These are phyloP conservation scores for Trissolcus japonicus DNA, from an alignment of 2,888 invertebrate species.

Conservation along the genomic window DNA sequence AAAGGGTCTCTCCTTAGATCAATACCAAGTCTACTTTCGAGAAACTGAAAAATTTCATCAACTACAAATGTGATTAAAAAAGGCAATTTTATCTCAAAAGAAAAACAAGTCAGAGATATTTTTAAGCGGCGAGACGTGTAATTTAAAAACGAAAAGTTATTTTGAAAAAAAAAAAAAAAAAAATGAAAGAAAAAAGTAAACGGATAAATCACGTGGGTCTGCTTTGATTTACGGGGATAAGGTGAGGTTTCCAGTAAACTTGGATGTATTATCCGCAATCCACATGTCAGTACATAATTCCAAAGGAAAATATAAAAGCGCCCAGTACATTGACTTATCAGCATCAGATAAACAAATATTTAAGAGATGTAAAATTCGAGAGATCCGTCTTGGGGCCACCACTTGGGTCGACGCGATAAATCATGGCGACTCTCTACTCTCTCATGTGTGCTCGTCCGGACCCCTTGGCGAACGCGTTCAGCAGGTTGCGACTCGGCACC, in stretches of 20 bases:
- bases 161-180: background rate
- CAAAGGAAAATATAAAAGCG: constrained; percentile 6
- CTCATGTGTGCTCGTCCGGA: constrained; percentile 57
- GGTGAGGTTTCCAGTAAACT: constrained; percentile 10
- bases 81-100: no score
- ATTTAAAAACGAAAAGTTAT: background rate
- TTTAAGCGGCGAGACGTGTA: no score
- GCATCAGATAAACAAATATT: constrained; percentile 48
- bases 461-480: constrained; percentile 63
- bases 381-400: constrained; percentile 44
- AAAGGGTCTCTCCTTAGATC: constrained; percentile 52
- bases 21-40: constrained; percentile 45
- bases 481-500: constrained; percentile 58
- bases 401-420: constrained; percentile 66
- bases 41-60: constrained; percentile 29
- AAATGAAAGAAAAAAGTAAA: background rate
- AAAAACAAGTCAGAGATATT: background rate
- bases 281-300: constrained; percentile 45
- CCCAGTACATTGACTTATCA: constrained; percentile 41
- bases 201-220: background rate
- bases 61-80: background rate
- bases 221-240: constrained; percentile 28
- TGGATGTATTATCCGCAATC: constrained; percentile 20
- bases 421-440: constrained; percentile 63
- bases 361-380: constrained; percentile 40